Base-by-base conservation (phyloP, 2,113 vertebrate species). In the Larimichthys polyactis region DNA sequence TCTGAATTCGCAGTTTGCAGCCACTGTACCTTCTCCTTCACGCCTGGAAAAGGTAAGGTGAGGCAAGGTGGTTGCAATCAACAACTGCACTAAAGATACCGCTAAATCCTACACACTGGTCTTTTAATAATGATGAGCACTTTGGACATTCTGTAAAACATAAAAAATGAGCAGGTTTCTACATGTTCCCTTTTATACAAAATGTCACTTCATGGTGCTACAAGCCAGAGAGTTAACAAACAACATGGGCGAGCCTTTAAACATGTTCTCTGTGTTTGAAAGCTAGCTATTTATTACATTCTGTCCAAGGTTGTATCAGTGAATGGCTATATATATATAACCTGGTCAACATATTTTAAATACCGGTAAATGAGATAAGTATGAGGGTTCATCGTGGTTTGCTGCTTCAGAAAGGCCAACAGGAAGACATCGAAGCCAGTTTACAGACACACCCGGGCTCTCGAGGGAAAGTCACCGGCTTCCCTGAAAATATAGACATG, bases 361-460 rank as follows among this genome's bases (percentile, higher is more conserved):
- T 48, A 16, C 40, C 4, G 0, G 27, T 55, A 70, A 29, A 46
- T 77, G 16, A 6, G 64, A 44, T 52, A 14, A 59, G 52, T 6
- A 16, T n/a, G 14, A 80, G 4, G 27, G 12, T 51, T 51, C 3
- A 1, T 4, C 55, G 27, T 11, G 36, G 36, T 40, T 40, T 66
- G 12, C 2, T 4, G 54, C 51, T 78, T 94, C 83, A 95, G 17
- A 94, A 29, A 71, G 79, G 90, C 92, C 91, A 94, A 71, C 94
- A 95, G 77, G 58, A 87, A 49, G 84, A 74, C 0, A 27, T 12
- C 4, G 72, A 66, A 24, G 71, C 69, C 87, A 78, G 19, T 87
- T 93, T 94, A 59, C 90, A 90, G 71, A 96, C 73, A 40, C 44
- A 85, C 11, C 95, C 95, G 3, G 93, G 70, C 70, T 92, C 92